Percentiles rank a stretch among this genome's conserved stretches.
Conservation (phyloP, 2,113 vertebrate species). For the Dipodomys stephensi region DNA sequence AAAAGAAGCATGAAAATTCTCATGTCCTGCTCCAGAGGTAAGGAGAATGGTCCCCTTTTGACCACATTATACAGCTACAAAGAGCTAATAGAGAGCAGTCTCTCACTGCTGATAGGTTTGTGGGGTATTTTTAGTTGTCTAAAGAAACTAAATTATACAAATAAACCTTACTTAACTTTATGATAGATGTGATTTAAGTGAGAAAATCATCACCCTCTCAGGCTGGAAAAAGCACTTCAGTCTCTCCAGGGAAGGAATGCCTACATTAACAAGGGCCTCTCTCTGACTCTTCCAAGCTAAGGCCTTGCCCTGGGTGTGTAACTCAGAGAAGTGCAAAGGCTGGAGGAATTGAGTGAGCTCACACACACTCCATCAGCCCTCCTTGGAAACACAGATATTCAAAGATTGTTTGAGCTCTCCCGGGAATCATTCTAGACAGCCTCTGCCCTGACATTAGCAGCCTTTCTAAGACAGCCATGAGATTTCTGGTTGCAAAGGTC, state of each 20-base stretch:
- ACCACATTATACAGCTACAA: constrained; percentile 23
- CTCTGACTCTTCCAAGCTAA: neutral
- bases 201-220: constrained; percentile 64
- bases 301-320: neutral
- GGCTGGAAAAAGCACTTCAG: constrained; percentile 21
- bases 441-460: neutral
- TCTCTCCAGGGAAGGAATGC: constrained; percentile 50
- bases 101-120: constrained; percentile 43
- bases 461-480: constrained; percentile 25
- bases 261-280: constrained; percentile 44
- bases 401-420: neutral
- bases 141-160: constrained; percentile 64
- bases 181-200: constrained; percentile 68
- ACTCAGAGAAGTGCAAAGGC: constrained; percentile 24
- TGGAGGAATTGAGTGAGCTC: neutral
- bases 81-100: constrained; percentile 49
- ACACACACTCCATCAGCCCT: neutral
- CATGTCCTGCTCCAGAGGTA: constrained; percentile 2
- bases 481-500: neutral
- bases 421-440: neutral
- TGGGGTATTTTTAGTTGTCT: constrained; percentile 22
- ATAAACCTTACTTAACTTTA: constrained; percentile 60
- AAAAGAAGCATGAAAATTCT: constrained; percentile 37
- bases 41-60: neutral
- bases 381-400: neutral